A percentile compares a stretch with the other conserved stretches of the same genome.
Conservation (phyloP, 2,797 vertebrate genomes). For the Cygnus olor region DNA sequence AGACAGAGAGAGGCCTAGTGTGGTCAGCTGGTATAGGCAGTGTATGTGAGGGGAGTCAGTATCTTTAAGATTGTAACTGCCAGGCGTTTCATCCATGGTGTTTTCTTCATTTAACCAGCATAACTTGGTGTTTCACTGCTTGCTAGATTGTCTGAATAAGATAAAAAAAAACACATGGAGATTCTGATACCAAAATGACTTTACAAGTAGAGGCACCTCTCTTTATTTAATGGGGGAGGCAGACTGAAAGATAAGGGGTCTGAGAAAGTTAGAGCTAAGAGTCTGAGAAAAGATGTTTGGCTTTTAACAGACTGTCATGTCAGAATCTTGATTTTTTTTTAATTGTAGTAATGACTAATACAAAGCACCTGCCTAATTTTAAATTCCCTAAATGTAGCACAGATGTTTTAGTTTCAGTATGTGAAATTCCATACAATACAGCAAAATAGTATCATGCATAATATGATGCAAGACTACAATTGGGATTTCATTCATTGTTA, state of each 20-base stretch:
- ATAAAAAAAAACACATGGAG: not conserved
- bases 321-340: not conserved
- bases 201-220: not conserved
- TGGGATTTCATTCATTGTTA: not conserved
- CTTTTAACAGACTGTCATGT: not conserved
- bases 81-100: not conserved
- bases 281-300: not conserved
- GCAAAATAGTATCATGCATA: not conserved
- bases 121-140: not conserved
- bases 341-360: not conserved
- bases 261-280: not conserved
- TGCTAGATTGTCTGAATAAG: not conserved
- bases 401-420: not conserved
- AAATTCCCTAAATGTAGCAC: not conserved
- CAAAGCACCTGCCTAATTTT: not conserved
- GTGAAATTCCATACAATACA: not conserved
- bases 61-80: not conserved
- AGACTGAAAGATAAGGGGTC: not conserved
- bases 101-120: not conserved
- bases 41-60: accelerated
- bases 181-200: not conserved
- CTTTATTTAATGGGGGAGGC: not conserved
- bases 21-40: not conserved
- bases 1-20: not conserved
- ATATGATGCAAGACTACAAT: not conserved